These are phyloP conservation scores for Drosophila pandora DNA, from an alignment of 1,140 invertebrate genomes.

Conservation along the genomic window DNA sequence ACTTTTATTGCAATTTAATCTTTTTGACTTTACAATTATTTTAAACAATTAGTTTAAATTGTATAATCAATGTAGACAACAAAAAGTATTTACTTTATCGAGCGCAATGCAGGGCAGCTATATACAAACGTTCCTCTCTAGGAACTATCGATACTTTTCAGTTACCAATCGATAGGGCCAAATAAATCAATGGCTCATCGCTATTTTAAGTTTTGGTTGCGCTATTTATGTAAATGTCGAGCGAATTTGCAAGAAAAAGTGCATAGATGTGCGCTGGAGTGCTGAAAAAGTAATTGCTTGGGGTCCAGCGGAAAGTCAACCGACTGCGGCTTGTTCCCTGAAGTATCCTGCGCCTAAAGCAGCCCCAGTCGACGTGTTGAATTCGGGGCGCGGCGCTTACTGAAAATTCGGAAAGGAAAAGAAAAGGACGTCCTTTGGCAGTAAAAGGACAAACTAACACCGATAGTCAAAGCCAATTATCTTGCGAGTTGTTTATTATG, in stretches of 20 bases:
- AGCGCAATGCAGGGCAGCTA: no score
- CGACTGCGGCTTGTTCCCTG: constrained; percentile 7
- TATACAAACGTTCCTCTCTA: background rate
- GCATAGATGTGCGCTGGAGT: constrained; percentile 50
- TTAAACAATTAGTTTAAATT: no score
- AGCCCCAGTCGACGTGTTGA: constrained; percentile 36
- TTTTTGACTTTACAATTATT: no score
- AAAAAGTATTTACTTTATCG: no score
- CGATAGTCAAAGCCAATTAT: constrained; percentile 26
- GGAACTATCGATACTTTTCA: background rate
- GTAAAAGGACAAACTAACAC: constrained; percentile 25
- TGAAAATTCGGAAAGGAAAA: constrained; percentile 51
- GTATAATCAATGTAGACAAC: no score
- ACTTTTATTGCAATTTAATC: background rate
- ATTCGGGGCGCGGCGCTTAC: constrained; percentile 69
- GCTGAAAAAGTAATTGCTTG: constrained; percentile 40
- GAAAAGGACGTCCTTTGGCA: constrained; percentile 25
- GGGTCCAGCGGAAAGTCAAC: constrained; percentile 25
- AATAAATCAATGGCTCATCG: constrained; percentile 46
- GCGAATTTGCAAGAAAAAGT: constrained; percentile 47
- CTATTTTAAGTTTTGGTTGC: constrained; percentile 59
- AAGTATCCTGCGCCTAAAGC: constrained; percentile 4
- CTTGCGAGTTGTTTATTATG: constrained; percentile 47
- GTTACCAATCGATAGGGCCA: constrained; percentile 4
- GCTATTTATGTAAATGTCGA: constrained; percentile 73